A percentile compares a stretch with the other conserved stretches of the same genome.
These are phyloP conservation scores for Diglossa cyanea DNA, from an alignment of 2,797 vertebrate genomes.

Conservation along the genomic window DNA sequence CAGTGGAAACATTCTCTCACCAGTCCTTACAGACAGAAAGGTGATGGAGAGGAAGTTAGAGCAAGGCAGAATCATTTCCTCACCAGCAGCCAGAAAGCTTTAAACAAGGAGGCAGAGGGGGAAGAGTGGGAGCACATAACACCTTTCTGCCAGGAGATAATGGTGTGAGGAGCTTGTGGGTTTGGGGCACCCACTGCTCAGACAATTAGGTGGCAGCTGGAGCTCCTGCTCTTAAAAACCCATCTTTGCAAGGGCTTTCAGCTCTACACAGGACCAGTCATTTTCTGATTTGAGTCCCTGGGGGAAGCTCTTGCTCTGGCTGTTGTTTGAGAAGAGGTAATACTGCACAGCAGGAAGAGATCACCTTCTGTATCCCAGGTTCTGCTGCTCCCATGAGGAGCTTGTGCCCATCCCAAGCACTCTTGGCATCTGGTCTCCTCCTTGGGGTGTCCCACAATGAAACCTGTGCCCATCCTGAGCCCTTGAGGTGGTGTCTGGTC, in stretches of 20 bases:
- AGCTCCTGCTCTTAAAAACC: constrained; percentile 11
- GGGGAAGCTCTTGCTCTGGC: background rate
- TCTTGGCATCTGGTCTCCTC: background rate
- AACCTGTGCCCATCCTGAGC: background rate
- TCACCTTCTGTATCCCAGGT: background rate
- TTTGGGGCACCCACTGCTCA: constrained; percentile 1
- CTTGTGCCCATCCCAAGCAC: background rate
- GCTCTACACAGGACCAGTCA: background rate
- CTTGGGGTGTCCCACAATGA: fast-evolving
- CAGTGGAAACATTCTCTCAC: constrained; percentile 33
- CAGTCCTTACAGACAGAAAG: background rate
- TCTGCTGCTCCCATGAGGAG: background rate
- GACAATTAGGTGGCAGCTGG: background rate
- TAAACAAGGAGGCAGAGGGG: background rate
- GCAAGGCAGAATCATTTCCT: constrained; percentile 8
- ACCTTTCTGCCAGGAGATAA: background rate
- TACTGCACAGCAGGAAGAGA: fast-evolving
- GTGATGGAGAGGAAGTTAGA: background rate
- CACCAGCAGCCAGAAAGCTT: background rate
- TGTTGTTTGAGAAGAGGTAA: background rate
- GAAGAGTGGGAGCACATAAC: background rate
- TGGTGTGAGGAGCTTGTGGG: background rate
- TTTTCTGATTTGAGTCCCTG: background rate
- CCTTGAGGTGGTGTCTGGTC: background rate
- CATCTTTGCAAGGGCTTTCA: background rate